Percentiles rank a stretch among this genome's conserved stretches.
These are phyloP conservation scores for Leucania comma DNA, from an alignment of 2,888 invertebrate genomes.

Conservation along the genomic window DNA sequence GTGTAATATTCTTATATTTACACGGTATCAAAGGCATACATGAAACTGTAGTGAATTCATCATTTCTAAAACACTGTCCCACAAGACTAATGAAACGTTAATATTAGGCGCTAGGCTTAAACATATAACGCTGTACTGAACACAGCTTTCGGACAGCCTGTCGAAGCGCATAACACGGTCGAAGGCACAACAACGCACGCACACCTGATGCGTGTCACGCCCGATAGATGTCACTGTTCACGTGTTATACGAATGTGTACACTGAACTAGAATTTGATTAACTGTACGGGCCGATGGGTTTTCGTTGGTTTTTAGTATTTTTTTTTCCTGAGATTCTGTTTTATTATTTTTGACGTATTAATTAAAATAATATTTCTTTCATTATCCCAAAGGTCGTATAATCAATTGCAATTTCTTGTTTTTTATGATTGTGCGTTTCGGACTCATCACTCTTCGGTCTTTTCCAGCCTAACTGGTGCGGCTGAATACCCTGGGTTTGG, in stretches of 20 bases:
- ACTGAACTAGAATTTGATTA: conserved; percentile 39
- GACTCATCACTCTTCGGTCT: too few relatives aligned
- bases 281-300: background rate
- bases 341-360: background rate
- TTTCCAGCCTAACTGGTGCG: too few relatives aligned
- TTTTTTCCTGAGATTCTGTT: background rate
- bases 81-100: conserved; percentile 9
- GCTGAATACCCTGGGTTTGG: too few relatives aligned
- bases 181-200: conserved; percentile 46
- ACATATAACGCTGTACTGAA: conserved; percentile 24
- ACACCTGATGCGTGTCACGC: conserved; percentile 59
- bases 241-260: conserved; percentile 24
- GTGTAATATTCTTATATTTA: too few relatives aligned
- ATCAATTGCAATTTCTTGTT: too few relatives aligned
- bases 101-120: conserved; percentile 42
- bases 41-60: background rate
- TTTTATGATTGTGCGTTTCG: too few relatives aligned
- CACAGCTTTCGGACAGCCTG: conserved; percentile 47
- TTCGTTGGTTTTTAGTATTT: background rate
- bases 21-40: background rate
- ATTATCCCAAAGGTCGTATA: too few relatives aligned
- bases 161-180: conserved; percentile 53
- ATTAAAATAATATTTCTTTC: too few relatives aligned
- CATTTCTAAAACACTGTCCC: background rate
- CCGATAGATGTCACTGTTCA: conserved; percentile 55